Conservation (phyloP, 1,140 invertebrate genomes). For the Neodiprion lecontei region DNA sequence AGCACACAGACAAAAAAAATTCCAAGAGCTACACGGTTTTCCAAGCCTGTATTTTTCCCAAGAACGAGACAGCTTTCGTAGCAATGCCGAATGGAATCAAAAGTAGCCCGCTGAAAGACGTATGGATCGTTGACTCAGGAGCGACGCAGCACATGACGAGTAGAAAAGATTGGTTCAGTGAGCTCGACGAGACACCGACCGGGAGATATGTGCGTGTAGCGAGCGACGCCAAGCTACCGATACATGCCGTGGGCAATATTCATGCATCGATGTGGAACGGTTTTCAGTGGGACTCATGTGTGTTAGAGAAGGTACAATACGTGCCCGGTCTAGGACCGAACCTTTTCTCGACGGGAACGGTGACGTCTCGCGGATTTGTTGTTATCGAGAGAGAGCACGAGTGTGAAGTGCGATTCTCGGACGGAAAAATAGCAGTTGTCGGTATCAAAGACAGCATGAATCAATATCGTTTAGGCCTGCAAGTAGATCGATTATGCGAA, state of each 20-base stretch:
- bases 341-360: constrained; percentile 30
- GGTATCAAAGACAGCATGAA: constrained; percentile 19
- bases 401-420: constrained; percentile 22
- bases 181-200: not conserved
- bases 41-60: constrained; percentile 13
- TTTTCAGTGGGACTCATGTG: constrained; percentile 10
- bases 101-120: not conserved
- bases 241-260: constrained; percentile 18
- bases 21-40: not conserved
- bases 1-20: not conserved
- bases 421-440: constrained; percentile 26
- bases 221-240: constrained; percentile 17
- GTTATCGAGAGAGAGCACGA: constrained; percentile 21
- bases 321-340: constrained; percentile 26
- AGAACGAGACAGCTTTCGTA: constrained; percentile 15
- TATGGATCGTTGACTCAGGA: constrained; percentile 13
- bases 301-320: constrained; percentile 23
- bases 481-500: not conserved
- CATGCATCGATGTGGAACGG: constrained; percentile 9
- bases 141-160: constrained; percentile 15
- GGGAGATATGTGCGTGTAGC: constrained; percentile 22
- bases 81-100: constrained; percentile 7
- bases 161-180: constrained; percentile 15
- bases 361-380: constrained; percentile 24
- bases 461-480: constrained; percentile 20